A percentile compares a stretch with the other conserved stretches of the same genome.
Evolutionary conservation across 35 echinoderm and acorn worm genomes (phyloP).

Genomic region (Acanthaster planci): DNA sequence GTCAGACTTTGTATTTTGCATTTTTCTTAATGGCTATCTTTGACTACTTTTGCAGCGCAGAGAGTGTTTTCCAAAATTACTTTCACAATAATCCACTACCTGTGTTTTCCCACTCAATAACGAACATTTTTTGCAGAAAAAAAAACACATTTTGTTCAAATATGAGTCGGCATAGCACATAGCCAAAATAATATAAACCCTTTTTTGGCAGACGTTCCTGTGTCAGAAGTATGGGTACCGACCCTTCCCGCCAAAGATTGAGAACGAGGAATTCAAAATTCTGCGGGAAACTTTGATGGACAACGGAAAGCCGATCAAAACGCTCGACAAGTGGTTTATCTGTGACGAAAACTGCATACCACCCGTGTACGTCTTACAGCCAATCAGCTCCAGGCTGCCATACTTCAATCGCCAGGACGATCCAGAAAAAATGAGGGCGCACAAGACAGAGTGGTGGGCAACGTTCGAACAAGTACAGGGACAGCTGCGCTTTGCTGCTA

Average conservation of each 20-base stretch:
- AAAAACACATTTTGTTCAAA: too few relatives aligned
- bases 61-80: too few relatives aligned
- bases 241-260: slow-evolving; percentile 75
- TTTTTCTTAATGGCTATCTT: too few relatives aligned
- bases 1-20: too few relatives aligned
- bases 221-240: slow-evolving; percentile 83
- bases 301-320: slow-evolving; percentile 19
- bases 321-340: slow-evolving; percentile 64
- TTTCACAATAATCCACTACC: too few relatives aligned
- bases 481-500: slow-evolving; percentile 37
- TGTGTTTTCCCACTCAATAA: too few relatives aligned
- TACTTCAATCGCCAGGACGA: slow-evolving; percentile 35
- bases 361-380: slow-evolving; percentile 65
- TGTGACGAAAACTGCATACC: slow-evolving; percentile 66
- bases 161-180: not conserved
- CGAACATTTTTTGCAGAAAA: too few relatives aligned
- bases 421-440: slow-evolving; percentile 16
- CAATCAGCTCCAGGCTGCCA: slow-evolving; percentile 43
- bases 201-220: slow-evolving; percentile 58
- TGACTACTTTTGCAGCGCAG: too few relatives aligned
- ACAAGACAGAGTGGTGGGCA: slow-evolving; percentile 47
- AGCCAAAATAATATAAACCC: not conserved
- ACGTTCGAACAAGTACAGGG: slow-evolving; percentile 32
- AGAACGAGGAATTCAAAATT: slow-evolving; percentile 45
- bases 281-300: slow-evolving; percentile 35